Conservation (phyloP, 2,888 invertebrate species). For the Calameuta idolon region DNA sequence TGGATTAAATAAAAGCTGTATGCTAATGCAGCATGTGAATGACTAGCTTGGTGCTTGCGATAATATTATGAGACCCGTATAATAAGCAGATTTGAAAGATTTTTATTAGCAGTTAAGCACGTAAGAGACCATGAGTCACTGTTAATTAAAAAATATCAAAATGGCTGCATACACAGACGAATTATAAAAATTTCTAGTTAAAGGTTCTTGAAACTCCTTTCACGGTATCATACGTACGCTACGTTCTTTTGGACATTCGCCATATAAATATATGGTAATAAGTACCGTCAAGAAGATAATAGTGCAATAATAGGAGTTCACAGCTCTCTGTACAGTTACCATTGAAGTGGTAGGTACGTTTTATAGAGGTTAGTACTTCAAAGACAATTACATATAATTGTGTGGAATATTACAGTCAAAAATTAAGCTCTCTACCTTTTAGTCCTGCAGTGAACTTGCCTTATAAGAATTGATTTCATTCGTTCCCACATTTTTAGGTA, state of each 20-base stretch:
- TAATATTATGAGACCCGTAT: neutral
- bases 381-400: neutral
- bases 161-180: neutral
- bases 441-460: neutral
- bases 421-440: neutral
- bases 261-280: neutral
- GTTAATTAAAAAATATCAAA: neutral
- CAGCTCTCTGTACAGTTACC: neutral
- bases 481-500: neutral
- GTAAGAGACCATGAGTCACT: neutral
- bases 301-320: neutral
- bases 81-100: neutral
- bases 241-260: neutral
- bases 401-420: neutral
- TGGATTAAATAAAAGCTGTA: too few relatives aligned
- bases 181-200: neutral
- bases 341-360: neutral
- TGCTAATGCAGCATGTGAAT: too few relatives aligned
- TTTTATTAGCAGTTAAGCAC: neutral
- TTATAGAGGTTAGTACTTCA: neutral
- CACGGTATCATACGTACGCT: neutral
- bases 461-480: neutral
- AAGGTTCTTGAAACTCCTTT: neutral
- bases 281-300: neutral
- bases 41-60: too few relatives aligned